Evolutionary conservation across 2,797 vertebrate species (phyloP).

Genomic region (Arctocebus calabarensis): DNA sequence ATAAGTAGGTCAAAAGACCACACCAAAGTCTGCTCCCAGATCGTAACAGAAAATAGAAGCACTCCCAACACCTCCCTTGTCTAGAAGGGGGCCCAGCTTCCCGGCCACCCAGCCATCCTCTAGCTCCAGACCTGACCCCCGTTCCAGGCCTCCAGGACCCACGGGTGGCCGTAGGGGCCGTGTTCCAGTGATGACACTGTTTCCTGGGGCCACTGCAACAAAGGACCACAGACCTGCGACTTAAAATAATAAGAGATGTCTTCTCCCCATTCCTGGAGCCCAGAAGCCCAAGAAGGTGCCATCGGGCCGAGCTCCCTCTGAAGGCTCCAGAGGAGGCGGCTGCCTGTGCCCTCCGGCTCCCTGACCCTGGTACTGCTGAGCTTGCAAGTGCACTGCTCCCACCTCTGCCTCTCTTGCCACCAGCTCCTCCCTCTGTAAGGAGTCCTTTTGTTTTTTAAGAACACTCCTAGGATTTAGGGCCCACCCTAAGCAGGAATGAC

Average conservation of each 20-base stretch:
- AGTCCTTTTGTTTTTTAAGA: neutral
- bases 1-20: neutral
- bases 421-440: rapidly evolving
- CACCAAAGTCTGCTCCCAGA: neutral
- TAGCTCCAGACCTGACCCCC: neutral
- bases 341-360: rapidly evolving
- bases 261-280: neutral
- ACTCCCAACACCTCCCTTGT: rapidly evolving
- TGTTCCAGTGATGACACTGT: rapidly evolving
- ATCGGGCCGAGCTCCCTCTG: rapidly evolving
- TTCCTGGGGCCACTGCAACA: neutral
- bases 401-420: neutral
- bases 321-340: neutral
- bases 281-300: neutral
- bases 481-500: neutral
- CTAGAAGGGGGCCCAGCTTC: neutral
- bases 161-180: rapidly evolving
- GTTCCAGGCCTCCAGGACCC: rapidly evolving
- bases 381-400: rapidly evolving
- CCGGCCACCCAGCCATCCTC: neutral
- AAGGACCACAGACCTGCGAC: rapidly evolving
- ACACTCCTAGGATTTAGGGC: neutral
- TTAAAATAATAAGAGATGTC: neutral
- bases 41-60: neutral
- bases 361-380: rapidly evolving